Conservation (phyloP, 2,797 vertebrate species). For the Lerista edwardsae region DNA sequence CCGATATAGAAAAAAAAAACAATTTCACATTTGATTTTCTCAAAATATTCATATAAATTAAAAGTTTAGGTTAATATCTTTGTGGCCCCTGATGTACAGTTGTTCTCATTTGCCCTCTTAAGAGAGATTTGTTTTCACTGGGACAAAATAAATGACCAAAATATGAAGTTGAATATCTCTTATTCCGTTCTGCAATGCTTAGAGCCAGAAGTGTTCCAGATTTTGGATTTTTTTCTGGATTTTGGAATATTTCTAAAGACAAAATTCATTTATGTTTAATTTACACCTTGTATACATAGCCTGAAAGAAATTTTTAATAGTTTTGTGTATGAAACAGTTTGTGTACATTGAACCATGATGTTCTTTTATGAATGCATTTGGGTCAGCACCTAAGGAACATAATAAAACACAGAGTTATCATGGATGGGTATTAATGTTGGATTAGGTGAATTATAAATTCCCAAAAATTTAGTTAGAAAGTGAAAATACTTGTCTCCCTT, state of each 20-base stretch:
- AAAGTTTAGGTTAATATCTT: not conserved
- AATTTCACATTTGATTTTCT: not conserved
- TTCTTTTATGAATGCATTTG: too few relatives aligned
- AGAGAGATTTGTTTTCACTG: not conserved
- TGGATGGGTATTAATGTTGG: not conserved
- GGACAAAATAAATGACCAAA: not conserved
- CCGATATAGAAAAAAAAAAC: not conserved
- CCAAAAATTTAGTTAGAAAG: not conserved
- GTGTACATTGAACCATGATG: too few relatives aligned
- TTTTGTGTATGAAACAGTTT: too few relatives aligned
- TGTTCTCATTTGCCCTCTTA: too few relatives aligned
- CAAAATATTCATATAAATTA: not conserved
- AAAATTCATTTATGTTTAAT: too few relatives aligned
- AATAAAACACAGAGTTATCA: not conserved
- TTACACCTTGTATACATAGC: not conserved
- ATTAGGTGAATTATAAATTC: not conserved
- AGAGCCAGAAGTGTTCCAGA: too few relatives aligned
- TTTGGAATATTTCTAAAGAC: too few relatives aligned
- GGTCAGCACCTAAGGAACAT: not conserved
- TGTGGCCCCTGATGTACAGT: too few relatives aligned
- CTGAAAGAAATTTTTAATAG: not conserved
- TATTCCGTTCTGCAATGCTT: too few relatives aligned
- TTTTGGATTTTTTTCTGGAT: too few relatives aligned
- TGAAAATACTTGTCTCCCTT: not conserved
- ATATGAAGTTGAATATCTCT: not conserved